Evolutionary conservation across 2,113 vertebrate species (phyloP).

Genomic region (Fulica atra): DNA sequence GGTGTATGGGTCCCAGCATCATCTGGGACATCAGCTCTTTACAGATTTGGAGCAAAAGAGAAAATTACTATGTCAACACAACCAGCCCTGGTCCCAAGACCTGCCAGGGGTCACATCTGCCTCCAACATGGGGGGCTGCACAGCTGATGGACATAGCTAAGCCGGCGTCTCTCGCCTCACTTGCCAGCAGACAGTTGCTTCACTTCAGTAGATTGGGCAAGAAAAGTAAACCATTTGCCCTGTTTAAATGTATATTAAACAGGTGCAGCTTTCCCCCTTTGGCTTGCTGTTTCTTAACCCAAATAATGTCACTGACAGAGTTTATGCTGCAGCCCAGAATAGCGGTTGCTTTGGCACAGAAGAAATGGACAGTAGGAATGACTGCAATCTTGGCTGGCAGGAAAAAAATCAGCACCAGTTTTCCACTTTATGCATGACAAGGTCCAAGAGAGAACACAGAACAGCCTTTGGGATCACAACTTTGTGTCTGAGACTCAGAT

Average conservation of each 20-base stretch:
- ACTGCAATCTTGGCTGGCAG: background rate
- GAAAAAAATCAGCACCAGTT: background rate
- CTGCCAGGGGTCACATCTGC: fast-evolving
- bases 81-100: background rate
- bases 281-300: background rate
- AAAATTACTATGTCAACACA: background rate
- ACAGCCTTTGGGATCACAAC: background rate
- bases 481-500: background rate
- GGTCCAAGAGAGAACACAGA: background rate
- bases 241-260: background rate
- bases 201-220: background rate
- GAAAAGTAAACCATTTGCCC: background rate
- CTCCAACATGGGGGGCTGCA: background rate
- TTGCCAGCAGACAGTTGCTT: background rate
- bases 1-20: background rate
- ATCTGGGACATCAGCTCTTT: background rate
- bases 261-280: background rate
- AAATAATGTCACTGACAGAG: background rate
- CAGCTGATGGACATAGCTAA: background rate
- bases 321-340: background rate
- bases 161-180: fast-evolving
- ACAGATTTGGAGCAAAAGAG: background rate
- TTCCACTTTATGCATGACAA: background rate
- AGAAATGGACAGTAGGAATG: background rate
- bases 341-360: background rate